Evolutionary conservation across 2,113 vertebrate species (phyloP).

Genomic region (Eudyptes chrysolophus): DNA sequence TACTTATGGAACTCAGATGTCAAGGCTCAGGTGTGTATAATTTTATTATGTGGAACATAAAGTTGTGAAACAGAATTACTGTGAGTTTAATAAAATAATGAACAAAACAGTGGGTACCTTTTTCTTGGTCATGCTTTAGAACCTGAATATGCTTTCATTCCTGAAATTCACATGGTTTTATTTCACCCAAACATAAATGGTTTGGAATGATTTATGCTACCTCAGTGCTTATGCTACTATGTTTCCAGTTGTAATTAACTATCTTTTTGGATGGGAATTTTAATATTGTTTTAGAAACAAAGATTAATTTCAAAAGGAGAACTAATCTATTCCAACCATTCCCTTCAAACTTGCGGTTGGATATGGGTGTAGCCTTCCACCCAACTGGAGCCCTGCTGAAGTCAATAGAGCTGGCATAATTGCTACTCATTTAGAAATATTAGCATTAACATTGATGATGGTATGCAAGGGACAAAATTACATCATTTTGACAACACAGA

Average conservation of each 20-base stretch:
- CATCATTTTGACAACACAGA: not conserved
- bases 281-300: constrained; percentile 36
- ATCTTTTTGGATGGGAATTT: constrained; percentile 22
- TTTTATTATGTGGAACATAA: constrained; percentile 38
- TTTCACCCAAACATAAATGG: constrained; percentile 44
- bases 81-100: constrained; percentile 37
- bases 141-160: not conserved
- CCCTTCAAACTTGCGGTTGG: not conserved
- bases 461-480: not conserved
- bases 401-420: not conserved
- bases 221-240: not conserved
- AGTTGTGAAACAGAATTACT: constrained; percentile 42
- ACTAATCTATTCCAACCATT: not conserved
- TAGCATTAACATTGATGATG: not conserved
- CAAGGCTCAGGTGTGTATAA: constrained; percentile 32
- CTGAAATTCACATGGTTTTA: constrained; percentile 21
- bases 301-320: constrained; percentile 55
- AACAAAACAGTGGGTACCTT: not conserved
- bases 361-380: not conserved
- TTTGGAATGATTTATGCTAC: constrained; percentile 30
- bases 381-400: not conserved
- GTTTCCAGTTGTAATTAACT: constrained; percentile 29
- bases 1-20: constrained; percentile 6
- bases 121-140: constrained; percentile 10
- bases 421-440: not conserved